Conservation (phyloP, 2,113 vertebrate species). For the Anarhynchus alexandrinus region DNA sequence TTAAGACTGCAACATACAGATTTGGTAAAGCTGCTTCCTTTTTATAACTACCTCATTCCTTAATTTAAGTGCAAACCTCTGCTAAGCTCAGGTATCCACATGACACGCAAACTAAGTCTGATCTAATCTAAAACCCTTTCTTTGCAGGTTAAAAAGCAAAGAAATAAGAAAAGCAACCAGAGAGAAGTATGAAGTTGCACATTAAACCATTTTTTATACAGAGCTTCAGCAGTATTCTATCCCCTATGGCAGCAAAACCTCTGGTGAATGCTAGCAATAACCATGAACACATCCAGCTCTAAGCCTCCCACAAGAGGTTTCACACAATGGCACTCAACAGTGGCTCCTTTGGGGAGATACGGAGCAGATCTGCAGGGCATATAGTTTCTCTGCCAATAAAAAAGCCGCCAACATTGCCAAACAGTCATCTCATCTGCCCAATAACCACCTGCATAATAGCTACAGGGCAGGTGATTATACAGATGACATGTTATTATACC, state of each 20-base stretch:
- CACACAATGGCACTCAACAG: not conserved
- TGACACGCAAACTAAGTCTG: not conserved
- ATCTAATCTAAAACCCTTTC: not conserved
- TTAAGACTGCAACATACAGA: not conserved
- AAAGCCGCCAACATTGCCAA: not conserved
- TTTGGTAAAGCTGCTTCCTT: not conserved
- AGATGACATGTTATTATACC: too few species aligned
- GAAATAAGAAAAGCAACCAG: not conserved
- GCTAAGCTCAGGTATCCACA: not conserved
- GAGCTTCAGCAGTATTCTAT: not conserved
- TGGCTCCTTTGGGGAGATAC: not conserved
- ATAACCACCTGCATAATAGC: not conserved
- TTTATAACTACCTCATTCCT: not conserved
- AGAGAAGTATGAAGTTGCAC: not conserved
- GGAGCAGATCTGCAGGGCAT: not conserved
- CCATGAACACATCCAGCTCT: not conserved
- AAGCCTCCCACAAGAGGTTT: not conserved
- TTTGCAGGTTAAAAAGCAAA: not conserved
- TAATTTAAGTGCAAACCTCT: not conserved
- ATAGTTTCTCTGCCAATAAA: not conserved
- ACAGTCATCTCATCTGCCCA: not conserved
- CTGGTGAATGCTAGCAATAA: not conserved
- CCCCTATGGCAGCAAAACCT: not conserved
- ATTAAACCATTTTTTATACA: not conserved
- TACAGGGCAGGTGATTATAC: not conserved